Percentiles rank a stretch among this genome's conserved stretches.
These are phyloP conservation scores for Trichogramma evanescens DNA, from an alignment of 2,888 invertebrate genomes.

Conservation along the genomic window DNA sequence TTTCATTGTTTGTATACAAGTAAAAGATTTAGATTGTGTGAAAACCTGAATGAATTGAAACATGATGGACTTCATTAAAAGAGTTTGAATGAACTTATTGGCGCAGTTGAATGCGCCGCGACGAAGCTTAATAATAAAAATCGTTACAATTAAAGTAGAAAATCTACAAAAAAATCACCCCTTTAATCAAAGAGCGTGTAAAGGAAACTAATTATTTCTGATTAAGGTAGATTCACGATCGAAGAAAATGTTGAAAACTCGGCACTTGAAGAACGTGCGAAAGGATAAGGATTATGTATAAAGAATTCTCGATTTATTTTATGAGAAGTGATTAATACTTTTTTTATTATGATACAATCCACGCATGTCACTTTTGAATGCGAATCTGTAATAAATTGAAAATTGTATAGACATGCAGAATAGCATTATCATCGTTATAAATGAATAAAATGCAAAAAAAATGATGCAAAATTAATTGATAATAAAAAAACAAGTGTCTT, in stretches of 20 bases:
- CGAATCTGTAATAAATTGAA: constrained; percentile 5
- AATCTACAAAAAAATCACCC: constrained; percentile 15
- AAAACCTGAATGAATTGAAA: no score
- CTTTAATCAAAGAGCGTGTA: neutral
- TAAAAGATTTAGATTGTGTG: no score
- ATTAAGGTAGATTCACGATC: no score
- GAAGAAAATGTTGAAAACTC: neutral
- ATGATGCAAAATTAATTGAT: constrained; percentile 17
- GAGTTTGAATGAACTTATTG: constrained; percentile 6
- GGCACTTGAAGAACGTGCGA: constrained; percentile 8
- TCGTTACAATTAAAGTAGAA: neutral
- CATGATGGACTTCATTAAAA: neutral
- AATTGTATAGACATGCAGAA: constrained; percentile 6
- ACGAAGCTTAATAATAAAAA: neutral
- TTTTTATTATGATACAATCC: neutral
- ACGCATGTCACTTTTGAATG: neutral
- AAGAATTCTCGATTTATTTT: neutral
- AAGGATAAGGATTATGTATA: constrained; percentile 3
- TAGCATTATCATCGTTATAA: constrained; percentile 16
- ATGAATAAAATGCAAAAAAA: constrained; percentile 15
- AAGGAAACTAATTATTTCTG: neutral
- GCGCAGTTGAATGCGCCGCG: constrained; percentile 6
- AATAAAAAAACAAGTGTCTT: constrained; percentile 23
- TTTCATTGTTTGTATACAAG: no score
- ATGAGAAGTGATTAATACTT: neutral